Conservation (phyloP, 2,113 vertebrate genomes). For the Cariama cristata region DNA sequence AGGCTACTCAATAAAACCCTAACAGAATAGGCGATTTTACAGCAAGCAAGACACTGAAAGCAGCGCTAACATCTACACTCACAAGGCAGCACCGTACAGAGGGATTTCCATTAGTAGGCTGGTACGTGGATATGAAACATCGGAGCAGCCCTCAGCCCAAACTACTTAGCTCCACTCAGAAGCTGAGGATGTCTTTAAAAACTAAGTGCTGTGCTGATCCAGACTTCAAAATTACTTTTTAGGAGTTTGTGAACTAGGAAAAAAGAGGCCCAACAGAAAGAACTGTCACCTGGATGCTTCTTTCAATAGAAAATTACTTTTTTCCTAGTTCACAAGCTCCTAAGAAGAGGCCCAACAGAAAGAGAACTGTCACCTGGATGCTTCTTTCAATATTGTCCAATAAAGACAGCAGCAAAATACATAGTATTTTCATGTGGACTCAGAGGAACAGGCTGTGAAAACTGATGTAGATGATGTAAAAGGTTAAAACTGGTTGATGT, state of each 20-base stretch:
- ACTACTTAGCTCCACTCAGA: not conserved
- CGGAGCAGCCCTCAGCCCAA: not conserved
- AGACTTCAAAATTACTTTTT: not conserved
- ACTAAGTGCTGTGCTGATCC: not conserved
- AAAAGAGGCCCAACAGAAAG: too few relatives aligned
- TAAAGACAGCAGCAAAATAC: not conserved
- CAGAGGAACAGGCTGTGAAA: not conserved
- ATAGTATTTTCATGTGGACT: not conserved
- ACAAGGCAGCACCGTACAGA: not conserved
- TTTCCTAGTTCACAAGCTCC: not conserved
- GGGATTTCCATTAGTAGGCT: not conserved
- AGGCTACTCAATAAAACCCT: not conserved
- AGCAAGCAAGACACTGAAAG: not conserved
- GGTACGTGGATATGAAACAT: not conserved
- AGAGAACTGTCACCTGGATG: not conserved
- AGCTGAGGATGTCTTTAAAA: not conserved
- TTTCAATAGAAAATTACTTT: not conserved
- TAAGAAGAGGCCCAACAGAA: not conserved
- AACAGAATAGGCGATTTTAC: not conserved
- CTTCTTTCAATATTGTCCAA: not conserved
- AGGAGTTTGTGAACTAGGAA: too few relatives aligned
- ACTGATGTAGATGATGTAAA: not conserved
- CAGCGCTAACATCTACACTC: accelerated
- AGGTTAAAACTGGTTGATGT: not conserved
- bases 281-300: too few relatives aligned